Percentiles rank a stretch among this genome's conserved stretches.
These are phyloP conservation scores for Otis tarda DNA, from an alignment of 2,113 vertebrate genomes.

Conservation along the genomic window DNA sequence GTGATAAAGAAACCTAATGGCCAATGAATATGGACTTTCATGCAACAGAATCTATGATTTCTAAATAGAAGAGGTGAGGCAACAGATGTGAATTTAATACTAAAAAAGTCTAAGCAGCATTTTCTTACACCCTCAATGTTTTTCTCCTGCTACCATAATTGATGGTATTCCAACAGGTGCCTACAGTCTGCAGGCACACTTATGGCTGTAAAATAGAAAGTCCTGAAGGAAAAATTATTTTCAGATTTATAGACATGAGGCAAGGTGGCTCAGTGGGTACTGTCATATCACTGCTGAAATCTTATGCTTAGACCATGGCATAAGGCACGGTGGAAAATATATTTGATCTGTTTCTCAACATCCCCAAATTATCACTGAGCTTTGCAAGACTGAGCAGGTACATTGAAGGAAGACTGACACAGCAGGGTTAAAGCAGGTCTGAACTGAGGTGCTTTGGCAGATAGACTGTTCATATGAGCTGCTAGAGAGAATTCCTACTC, in stretches of 20 bases:
- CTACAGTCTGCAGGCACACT: background rate
- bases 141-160: background rate
- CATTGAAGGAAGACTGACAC: background rate
- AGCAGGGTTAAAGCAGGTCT: background rate
- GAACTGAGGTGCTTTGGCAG: background rate
- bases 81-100: background rate
- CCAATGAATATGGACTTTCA: background rate
- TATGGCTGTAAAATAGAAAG: background rate
- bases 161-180: background rate
- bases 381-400: background rate
- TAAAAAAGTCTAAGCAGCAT: background rate
- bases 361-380: background rate
- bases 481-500: background rate
- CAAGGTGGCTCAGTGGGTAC: background rate
- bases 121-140: background rate
- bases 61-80: background rate
- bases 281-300: background rate
- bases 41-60: background rate
- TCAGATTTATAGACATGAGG: background rate
- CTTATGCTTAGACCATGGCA: background rate
- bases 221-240: slow-evolving; percentile 8
- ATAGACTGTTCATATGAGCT: background rate
- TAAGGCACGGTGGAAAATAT: background rate
- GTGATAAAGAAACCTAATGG: slow-evolving; percentile 10
- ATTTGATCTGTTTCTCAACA: background rate